A percentile compares a stretch with the other conserved stretches of the same genome.
Conservation (phyloP, 2,797 vertebrate genomes). For the Enteromius viviparus region DNA sequence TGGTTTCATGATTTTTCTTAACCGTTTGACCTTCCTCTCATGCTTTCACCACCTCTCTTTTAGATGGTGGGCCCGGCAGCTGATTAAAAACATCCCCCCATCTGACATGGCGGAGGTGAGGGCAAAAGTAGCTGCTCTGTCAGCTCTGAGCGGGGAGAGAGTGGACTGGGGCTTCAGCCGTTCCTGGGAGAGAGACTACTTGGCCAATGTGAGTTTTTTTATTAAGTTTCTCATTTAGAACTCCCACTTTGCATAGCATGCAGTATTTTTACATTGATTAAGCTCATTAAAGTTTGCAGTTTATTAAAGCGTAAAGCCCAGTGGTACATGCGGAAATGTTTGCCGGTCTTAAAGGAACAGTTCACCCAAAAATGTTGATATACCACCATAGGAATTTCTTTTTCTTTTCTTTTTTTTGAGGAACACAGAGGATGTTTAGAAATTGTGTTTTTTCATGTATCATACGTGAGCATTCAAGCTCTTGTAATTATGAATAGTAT, state of each 20-base stretch:
- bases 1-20: neutral
- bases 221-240: neutral
- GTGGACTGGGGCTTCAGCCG: slow-evolving; percentile 83
- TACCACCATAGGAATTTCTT: neutral
- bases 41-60: slow-evolving; percentile 1
- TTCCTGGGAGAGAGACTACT: slow-evolving; percentile 87
- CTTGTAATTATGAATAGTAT: neutral
- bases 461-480: neutral
- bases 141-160: slow-evolving; percentile 77
- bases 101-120: slow-evolving; percentile 89
- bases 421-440: neutral
- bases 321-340: slow-evolving; percentile 10
- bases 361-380: neutral
- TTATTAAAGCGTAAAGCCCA: slow-evolving; percentile 13
- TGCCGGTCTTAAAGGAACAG: neutral
- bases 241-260: neutral
- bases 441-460: no score
- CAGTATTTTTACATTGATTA: slow-evolving; percentile 13
- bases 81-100: slow-evolving; percentile 92
- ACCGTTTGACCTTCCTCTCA: neutral
- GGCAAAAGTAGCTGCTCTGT: slow-evolving; percentile 87
- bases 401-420: neutral
- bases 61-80: slow-evolving; percentile 91
- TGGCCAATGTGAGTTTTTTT: slow-evolving; percentile 82
- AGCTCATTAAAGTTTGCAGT: slow-evolving; percentile 17